phyloP scores from a whole-genome alignment of 2,888 invertebrate genomes.

The Hyppa rectilinea region DNA sequence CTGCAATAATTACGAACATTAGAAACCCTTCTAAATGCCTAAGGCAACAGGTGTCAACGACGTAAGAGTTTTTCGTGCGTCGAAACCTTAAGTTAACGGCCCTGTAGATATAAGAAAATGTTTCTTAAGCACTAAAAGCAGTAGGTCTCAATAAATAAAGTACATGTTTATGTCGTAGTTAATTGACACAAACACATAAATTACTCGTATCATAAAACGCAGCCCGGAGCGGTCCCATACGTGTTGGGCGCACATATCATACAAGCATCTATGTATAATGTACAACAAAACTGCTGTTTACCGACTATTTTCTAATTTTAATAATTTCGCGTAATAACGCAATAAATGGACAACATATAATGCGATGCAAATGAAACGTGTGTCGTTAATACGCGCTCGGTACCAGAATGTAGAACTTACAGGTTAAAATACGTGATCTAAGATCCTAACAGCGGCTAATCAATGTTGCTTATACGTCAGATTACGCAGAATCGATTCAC shows the following conservation, averaged over 20 bases:
- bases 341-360: conserved; percentile 81
- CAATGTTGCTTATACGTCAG: conserved; percentile 81
- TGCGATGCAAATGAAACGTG: conserved; percentile 83
- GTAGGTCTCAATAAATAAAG: conserved; percentile 63
- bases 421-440: conserved; percentile 78
- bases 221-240: conserved; percentile 72
- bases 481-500: conserved; percentile 84
- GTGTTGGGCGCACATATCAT: conserved; percentile 68
- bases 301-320: conserved; percentile 81
- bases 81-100: conserved; percentile 41
- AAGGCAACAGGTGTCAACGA: conserved; percentile 61
- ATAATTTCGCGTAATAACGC: conserved; percentile 83
- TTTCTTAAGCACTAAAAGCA: conserved; percentile 44
- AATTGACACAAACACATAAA: conserved; percentile 76
- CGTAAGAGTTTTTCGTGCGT: conserved; percentile 45
- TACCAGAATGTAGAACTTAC: conserved; percentile 74
- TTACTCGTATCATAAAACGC: conserved; percentile 71
- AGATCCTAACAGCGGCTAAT: conserved; percentile 80
- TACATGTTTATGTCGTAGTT: conserved; percentile 67
- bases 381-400: conserved; percentile 74
- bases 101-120: conserved; percentile 36
- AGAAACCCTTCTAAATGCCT: conserved; percentile 55
- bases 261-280: conserved; percentile 71
- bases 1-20: conserved; percentile 55
- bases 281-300: conserved; percentile 80